Evolutionary conservation across 2,113 vertebrate species (phyloP).

Genomic region (Dasypus novemcinctus): DNA sequence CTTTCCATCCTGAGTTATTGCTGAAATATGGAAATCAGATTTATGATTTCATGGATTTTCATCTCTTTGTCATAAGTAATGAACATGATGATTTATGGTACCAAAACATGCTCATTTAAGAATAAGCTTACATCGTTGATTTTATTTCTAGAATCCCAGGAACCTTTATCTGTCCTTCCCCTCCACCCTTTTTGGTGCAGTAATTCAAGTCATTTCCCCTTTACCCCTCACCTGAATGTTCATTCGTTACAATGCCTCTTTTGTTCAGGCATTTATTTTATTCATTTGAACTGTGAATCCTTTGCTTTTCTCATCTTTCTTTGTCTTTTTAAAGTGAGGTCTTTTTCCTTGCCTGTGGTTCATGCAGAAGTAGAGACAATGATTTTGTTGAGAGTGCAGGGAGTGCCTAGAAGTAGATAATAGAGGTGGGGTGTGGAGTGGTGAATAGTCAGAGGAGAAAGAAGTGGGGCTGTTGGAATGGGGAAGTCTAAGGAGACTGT

Average conservation of each 20-base stretch:
- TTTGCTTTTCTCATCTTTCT: background rate
- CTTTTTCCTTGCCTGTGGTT: background rate
- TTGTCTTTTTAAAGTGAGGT: background rate
- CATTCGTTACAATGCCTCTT: background rate
- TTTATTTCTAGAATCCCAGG: conserved; percentile 40
- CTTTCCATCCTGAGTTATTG: conserved; percentile 42
- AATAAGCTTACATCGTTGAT: conserved; percentile 41
- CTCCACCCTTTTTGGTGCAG: background rate
- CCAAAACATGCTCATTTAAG: background rate
- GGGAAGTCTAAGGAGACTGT: background rate
- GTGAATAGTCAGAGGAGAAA: background rate
- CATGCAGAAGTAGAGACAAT: background rate
- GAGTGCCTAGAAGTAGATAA: background rate
- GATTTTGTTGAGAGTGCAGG: background rate
- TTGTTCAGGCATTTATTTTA: conserved; percentile 1
- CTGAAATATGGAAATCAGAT: conserved; percentile 46
- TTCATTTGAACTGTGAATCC: conserved; percentile 12
- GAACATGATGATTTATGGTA: conserved; percentile 57
- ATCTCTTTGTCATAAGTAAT: conserved; percentile 9
- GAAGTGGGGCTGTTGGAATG: background rate
- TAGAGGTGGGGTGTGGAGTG: background rate
- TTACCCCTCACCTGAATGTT: background rate
- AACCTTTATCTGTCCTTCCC: background rate
- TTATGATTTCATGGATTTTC: conserved; percentile 40
- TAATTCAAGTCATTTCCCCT: background rate